Conservation (phyloP, 2,113 vertebrate species). For the Sinocyclocheilus anophthalmus region DNA sequence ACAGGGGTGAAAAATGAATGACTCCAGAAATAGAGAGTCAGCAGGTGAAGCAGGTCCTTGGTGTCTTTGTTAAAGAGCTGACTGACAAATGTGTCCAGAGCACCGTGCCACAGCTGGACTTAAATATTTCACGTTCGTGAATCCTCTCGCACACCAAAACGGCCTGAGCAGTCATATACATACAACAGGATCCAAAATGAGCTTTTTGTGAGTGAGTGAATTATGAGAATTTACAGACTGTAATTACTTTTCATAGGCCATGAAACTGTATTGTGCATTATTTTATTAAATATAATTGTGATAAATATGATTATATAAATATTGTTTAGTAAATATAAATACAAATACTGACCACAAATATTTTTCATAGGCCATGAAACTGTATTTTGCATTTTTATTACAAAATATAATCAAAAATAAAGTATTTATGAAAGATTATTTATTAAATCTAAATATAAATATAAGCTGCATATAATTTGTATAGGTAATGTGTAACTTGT, state of each 20-base stretch:
- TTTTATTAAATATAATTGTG: background rate
- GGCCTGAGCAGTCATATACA: background rate
- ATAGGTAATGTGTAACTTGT: background rate
- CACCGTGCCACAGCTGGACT: background rate
- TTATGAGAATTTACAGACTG: background rate
- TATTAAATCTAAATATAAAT: background rate
- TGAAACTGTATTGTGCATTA: background rate
- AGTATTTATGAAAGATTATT: background rate
- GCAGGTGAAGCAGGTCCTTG: background rate
- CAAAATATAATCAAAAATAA: background rate
- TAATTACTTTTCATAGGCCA: background rate
- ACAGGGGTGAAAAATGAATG: conserved; percentile 65
- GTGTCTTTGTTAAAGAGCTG: conserved; percentile 25
- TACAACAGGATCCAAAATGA: background rate
- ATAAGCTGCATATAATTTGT: background rate
- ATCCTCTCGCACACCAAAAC: background rate
- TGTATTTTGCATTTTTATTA: background rate
- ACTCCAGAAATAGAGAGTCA: conserved; percentile 52
- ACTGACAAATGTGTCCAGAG: conserved; percentile 23
- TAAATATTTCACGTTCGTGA: conserved; percentile 13
- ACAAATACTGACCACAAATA: background rate
- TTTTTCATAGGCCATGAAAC: background rate
- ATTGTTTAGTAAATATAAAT: background rate
- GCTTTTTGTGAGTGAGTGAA: background rate
- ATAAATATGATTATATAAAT: background rate